Evolutionary conservation across 2,888 invertebrate species (phyloP), one percentile per base, ranked within the genome.

Genomic region (Spodoptera littoralis): DNA sequence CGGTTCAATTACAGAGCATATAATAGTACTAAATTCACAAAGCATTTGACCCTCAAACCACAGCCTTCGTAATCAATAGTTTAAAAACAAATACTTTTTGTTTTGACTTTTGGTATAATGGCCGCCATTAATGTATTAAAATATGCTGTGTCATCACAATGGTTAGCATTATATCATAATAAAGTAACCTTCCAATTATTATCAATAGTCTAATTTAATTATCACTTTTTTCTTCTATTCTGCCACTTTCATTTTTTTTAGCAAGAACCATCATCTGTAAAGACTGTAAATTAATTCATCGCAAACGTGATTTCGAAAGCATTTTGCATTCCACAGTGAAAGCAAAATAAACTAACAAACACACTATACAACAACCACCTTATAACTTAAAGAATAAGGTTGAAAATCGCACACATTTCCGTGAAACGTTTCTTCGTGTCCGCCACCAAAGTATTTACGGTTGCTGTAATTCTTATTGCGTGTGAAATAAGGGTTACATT

Each of bases 291-390:
- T 82, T 79, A 79, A 83, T 83, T 81, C 68, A 76, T 76, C 59
- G 68, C 66, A 60, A 74, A 73, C 73, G 66, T 75, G 76, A 76
- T 80, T 78, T 84, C 76, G 84, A 85, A 86, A 86, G 82, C 82
- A 76, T 74, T 81, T 82, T 66, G 76, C 77, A 81, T 83, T 80
- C 79, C 69, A 70, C n/a, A 81, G 87, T 85, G 87, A 87, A 87
- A 87, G 87, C 83, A 83, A 87, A 87, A 87, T 82, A 86, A 76
- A 82, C 50, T 51, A 77, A 67, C 59, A 70, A 56, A 60, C 48
- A 51, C 9, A 45, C 13, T 42, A 4, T 36, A 46, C 12, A 50
- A 55, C 53, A 49, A 27, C 12, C 45, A 47, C 60, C 67, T 53
- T 81, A 73, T 65, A 9, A 0, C 0, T 1, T 1, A 6, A 0